Evolutionary conservation across 2,113 vertebrate genomes (phyloP).

Genomic region (Telmatochromis sp.): DNA sequence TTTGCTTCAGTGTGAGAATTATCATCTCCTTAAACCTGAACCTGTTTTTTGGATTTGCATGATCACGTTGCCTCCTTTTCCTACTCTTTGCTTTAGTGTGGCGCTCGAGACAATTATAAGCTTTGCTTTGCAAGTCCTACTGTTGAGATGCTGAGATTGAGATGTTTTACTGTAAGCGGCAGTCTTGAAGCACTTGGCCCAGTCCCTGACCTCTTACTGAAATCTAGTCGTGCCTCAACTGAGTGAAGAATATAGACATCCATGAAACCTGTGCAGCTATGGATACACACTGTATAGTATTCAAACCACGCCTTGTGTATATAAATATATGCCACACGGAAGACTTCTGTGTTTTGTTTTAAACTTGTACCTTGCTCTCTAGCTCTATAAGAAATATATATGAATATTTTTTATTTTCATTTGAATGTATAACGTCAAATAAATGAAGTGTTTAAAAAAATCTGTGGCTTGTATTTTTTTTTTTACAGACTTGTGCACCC

Average conservation of each 20-base stretch:
- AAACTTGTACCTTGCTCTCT: constrained; percentile 63
- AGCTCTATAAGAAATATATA: constrained; percentile 57
- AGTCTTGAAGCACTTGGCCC: constrained; percentile 55
- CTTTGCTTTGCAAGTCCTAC: constrained; percentile 64
- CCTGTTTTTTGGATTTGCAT: constrained; percentile 51
- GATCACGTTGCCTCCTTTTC: constrained; percentile 27
- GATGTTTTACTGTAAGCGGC: constrained; percentile 52
- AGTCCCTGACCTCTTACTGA: constrained; percentile 41
- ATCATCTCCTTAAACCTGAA: constrained; percentile 8
- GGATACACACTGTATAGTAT: constrained; percentile 74
- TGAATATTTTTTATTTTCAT: constrained; percentile 53
- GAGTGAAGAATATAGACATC: constrained; percentile 62
- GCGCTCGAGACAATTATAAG: constrained; percentile 38
- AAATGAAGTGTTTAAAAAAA: constrained; percentile 70
- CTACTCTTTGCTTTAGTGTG: constrained; percentile 46
- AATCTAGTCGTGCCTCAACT: constrained; percentile 66
- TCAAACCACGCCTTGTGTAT: constrained; percentile 73
- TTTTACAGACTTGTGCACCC: background rate
- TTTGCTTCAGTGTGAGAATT: constrained; percentile 32
- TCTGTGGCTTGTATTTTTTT: background rate
- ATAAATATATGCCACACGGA: constrained; percentile 70
- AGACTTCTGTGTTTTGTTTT: constrained; percentile 70
- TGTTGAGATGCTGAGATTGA: constrained; percentile 51
- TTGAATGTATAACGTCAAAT: constrained; percentile 68
- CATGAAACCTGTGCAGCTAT: constrained; percentile 67